Percentiles rank a stretch among this genome's conserved stretches.
Conservation (phyloP, 2,113 vertebrate species). For the Rhagologus leucostigma region DNA sequence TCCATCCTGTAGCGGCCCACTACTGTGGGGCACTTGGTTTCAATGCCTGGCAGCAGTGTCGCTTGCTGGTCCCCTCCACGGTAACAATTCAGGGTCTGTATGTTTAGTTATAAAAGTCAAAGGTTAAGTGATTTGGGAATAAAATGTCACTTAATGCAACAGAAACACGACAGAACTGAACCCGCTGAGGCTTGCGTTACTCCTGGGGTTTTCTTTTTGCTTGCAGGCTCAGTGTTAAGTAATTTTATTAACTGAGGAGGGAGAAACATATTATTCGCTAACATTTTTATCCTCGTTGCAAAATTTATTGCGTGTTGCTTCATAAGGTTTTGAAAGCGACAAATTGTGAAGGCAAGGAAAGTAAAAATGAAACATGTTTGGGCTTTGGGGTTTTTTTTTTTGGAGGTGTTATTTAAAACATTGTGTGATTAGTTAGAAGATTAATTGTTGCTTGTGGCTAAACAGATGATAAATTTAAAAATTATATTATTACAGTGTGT, state of each 20-base stretch:
- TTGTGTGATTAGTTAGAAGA: constrained; percentile 68
- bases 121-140: constrained; percentile 80
- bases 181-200: constrained; percentile 37
- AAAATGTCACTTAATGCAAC: constrained; percentile 73
- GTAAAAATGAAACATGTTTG: constrained; percentile 21
- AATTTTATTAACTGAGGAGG: constrained; percentile 78
- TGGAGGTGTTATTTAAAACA: constrained; percentile 66
- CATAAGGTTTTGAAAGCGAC: not conserved
- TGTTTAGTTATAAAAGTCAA: constrained; percentile 69
- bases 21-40: not conserved
- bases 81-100: constrained; percentile 44
- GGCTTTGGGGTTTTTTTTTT: not conserved
- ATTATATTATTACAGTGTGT: constrained; percentile 76
- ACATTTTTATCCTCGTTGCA: constrained; percentile 67
- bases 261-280: constrained; percentile 60
- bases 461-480: constrained; percentile 80
- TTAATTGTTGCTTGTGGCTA: constrained; percentile 76
- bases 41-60: not conserved
- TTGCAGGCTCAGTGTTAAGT: constrained; percentile 69
- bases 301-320: constrained; percentile 70
- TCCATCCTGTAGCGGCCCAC: not conserved
- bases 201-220: constrained; percentile 66
- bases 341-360: constrained; percentile 28
- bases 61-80: not conserved
- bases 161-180: constrained; percentile 68